These are phyloP conservation scores for Montipora sp. DNA, from an alignment of 64 coral and sea anemone species.

Conservation along the genomic window DNA sequence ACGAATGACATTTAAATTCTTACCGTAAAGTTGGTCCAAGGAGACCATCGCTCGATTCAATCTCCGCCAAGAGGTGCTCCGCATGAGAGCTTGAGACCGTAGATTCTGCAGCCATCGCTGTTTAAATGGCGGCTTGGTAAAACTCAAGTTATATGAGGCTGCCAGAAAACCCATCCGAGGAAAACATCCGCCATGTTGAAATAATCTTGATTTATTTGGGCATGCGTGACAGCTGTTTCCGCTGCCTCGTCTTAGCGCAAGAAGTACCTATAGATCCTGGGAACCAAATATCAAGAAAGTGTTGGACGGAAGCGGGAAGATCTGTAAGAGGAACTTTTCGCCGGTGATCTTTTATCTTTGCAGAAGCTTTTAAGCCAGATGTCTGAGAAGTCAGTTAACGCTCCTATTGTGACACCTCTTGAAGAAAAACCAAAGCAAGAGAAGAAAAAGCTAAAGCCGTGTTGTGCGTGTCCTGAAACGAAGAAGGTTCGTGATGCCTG, in stretches of 20 bases:
- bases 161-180: slow-evolving; percentile 65
- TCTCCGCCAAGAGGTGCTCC: slow-evolving; percentile 91
- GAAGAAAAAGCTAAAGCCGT: slow-evolving; percentile 92
- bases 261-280: neutral
- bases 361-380: neutral
- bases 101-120: slow-evolving; percentile 76
- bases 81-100: slow-evolving; percentile 88
- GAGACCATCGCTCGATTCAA: slow-evolving; percentile 95
- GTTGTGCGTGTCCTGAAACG: slow-evolving; percentile 97
- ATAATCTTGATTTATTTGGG: neutral
- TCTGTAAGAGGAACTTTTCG: neutral
- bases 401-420: slow-evolving; percentile 7
- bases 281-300: neutral
- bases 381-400: neutral
- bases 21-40: slow-evolving; percentile 95
- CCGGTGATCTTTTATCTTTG: neutral
- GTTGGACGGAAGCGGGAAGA: neutral
- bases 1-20: neutral
- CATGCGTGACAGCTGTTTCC: slow-evolving; percentile 68
- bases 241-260: slow-evolving; percentile 38
- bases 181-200: slow-evolving; percentile 96
- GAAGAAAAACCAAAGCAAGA: slow-evolving; percentile 74
- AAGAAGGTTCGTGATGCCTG: slow-evolving; percentile 92
- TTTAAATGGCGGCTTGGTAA: slow-evolving; percentile 14
- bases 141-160: slow-evolving; percentile 43